Base-by-base conservation (phyloP, 2,888 invertebrate species). In the Rotaria magnacalcarata region DNA sequence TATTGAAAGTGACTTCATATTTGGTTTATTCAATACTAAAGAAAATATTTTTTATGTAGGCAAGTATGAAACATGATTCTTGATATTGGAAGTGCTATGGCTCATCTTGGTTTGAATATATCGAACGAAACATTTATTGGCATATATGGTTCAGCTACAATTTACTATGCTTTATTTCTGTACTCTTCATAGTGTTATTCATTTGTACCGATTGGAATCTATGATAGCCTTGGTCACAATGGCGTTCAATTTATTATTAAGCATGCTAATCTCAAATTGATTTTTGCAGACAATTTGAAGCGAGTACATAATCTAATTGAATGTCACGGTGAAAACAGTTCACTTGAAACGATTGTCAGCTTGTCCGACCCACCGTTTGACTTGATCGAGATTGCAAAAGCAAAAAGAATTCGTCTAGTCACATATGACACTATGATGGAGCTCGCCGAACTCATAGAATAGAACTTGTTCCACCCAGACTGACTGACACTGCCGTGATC, bases 131-230 rank as follows among this genome's bases (percentile, higher is more conserved):
- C 95, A 80, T 94, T 95, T 90, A 93, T 97, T 89, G 97, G 96
- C 90, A 94, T 97, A 90, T 97, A 96, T 92, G 94, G 96, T 90
- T 95, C 95, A 91, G 97, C 97, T 92, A 95, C 95, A 90, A 95
- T 96, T 19, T 96, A 97, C 87, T 86, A 85, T 85, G 56, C 50
- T 1, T 11, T 86, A 1, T 75, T 74, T 58, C 54, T 85, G 24
- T 56, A 34, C 27, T 74, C 86, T 8, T 56, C 56, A 10, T 85
- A 75, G 41, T 27, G 54, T 21, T 86, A 50, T 84, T 86, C 86
- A 67, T 58, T 86, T 54, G 85, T 85, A 47, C 47, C 86, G 14
- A 75, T 86, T 24, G 85, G 85, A 24, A 41, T 86, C 14, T 86
- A 86, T 54, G 86, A 86, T 52, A 75, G 85, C 10, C 58, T 86